Evolutionary conservation across 2,888 invertebrate species (phyloP).

Genomic region (Onchidella celtica): DNA sequence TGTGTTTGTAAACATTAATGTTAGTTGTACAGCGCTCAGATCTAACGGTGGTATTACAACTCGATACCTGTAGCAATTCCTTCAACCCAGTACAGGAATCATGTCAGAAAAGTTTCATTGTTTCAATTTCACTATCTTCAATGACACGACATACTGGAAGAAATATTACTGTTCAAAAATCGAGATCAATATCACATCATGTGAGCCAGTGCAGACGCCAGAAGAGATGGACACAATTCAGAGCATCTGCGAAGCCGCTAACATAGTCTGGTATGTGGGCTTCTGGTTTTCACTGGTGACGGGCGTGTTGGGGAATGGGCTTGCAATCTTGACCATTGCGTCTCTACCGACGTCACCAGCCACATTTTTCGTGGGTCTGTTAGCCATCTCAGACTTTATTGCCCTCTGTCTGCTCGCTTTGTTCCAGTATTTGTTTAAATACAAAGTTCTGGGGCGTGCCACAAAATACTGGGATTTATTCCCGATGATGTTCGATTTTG

Average conservation of each 20-base stretch:
- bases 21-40: too few species aligned
- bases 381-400: conserved; percentile 35
- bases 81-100: too few species aligned
- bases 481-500: conserved; percentile 15
- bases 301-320: conserved; percentile 22
- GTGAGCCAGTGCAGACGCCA: conserved; percentile 21
- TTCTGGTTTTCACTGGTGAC: conserved; percentile 33
- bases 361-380: conserved; percentile 38
- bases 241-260: conserved; percentile 10
- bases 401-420: neutral
- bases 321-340: conserved; percentile 37
- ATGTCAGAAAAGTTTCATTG: too few species aligned
- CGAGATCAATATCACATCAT: conserved; percentile 17
- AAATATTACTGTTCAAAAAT: conserved; percentile 13
- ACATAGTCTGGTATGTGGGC: conserved; percentile 9
- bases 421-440: conserved; percentile 4
- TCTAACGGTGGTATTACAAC: too few species aligned
- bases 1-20: too few species aligned
- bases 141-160: conserved; percentile 9
- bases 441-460: neutral
- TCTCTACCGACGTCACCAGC: conserved; percentile 25
- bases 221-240: conserved; percentile 24
- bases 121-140: conserved; percentile 29
- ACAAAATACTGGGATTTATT: neutral
- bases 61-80: too few species aligned